Conservation (phyloP, 2,797 vertebrate species). For the Eulemur mongoz region DNA sequence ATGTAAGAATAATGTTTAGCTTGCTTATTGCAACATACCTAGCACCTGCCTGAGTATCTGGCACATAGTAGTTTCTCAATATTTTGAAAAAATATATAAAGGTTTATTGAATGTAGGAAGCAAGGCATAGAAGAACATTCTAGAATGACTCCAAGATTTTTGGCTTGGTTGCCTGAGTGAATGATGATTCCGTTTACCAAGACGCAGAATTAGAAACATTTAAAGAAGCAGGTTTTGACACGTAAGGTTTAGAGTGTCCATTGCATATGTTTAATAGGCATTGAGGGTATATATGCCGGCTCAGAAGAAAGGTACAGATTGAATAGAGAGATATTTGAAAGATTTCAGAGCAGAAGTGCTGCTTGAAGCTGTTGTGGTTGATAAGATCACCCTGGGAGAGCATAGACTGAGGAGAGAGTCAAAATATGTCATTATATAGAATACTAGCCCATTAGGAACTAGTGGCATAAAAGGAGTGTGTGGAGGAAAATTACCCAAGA, state of each 20-base stretch:
- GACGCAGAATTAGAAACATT: not conserved
- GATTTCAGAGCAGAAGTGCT: not conserved
- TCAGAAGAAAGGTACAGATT: not conserved
- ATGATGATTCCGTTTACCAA: not conserved
- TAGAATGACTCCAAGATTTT: not conserved
- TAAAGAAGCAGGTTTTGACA: not conserved
- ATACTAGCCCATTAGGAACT: not conserved
- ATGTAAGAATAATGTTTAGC: not conserved
- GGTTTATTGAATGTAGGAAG: not conserved
- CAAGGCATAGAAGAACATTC: not conserved
- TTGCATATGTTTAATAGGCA: not conserved
- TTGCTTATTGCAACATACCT: not conserved
- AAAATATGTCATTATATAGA: not conserved
- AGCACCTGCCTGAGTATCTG: not conserved
- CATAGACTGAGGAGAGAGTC: not conserved
- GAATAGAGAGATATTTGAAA: not conserved
- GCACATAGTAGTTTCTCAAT: not conserved
- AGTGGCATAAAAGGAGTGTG: not conserved
- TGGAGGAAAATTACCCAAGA: not conserved
- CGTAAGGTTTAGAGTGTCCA: not conserved
- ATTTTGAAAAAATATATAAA: not conserved
- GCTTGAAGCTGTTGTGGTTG: not conserved
- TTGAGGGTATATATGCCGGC: not conserved
- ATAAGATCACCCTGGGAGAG: not conserved
- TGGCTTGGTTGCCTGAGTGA: not conserved